These are phyloP conservation scores for Dorcus parallelipipedus DNA, from an alignment of 2,888 invertebrate genomes.

Conservation along the genomic window DNA sequence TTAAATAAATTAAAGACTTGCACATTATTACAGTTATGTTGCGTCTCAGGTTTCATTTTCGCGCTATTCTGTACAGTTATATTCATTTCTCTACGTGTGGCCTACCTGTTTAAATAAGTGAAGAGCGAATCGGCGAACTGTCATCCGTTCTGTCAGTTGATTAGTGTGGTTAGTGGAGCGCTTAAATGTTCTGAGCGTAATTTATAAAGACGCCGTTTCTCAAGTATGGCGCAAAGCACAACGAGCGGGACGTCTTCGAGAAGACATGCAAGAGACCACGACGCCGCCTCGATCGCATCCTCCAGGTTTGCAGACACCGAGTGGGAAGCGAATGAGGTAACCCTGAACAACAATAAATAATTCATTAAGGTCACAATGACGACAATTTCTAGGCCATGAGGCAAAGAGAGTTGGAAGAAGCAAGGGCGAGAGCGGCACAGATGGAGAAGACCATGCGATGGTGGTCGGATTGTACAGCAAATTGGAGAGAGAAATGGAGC, in stretches of 20 bases:
- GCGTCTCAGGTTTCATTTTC: not conserved
- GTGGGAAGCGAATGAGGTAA: conserved; percentile 76
- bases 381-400: conserved; percentile 54
- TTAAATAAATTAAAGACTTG: too few relatives aligned
- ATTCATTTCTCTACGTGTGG: not conserved
- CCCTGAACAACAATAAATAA: not conserved
- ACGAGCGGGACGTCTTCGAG: conserved; percentile 63
- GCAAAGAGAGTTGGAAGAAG: conserved; percentile 87
- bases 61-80: conserved; percentile 1
- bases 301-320: conserved; percentile 67
- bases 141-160: too few relatives aligned
- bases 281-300: conserved; percentile 55
- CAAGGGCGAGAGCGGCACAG: conserved; percentile 88
- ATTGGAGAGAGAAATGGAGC: conserved; percentile 96
- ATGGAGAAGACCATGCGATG: conserved; percentile 99
- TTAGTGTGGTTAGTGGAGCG: too few relatives aligned
- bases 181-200: too few relatives aligned
- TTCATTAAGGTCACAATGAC: not conserved
- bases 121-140: not conserved
- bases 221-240: conserved; percentile 60
- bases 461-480: conserved; percentile 98
- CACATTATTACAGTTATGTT: too few relatives aligned
- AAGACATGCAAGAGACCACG: conserved; percentile 60
- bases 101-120: not conserved
- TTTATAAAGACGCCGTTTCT: not conserved